Conservation (phyloP, 2,113 vertebrate species). For the Burhinus bistriatus region DNA sequence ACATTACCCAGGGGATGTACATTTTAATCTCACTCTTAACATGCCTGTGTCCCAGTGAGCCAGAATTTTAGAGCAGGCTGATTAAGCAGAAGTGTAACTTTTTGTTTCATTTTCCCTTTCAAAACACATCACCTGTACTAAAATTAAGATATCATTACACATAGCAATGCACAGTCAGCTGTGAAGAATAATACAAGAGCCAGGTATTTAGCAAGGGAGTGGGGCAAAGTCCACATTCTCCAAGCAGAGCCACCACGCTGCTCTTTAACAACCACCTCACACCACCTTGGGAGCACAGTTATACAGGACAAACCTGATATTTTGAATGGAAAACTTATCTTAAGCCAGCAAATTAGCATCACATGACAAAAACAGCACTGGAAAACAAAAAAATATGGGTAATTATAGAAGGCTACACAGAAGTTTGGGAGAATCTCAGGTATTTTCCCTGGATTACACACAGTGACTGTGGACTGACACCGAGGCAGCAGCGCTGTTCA, state of each 20-base stretch:
- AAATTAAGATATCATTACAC: not conserved
- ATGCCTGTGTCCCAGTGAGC: not conserved
- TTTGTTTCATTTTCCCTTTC: slow-evolving; percentile 15
- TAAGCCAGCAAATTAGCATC: not conserved
- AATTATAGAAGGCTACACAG: not conserved
- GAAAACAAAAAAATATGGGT: not conserved
- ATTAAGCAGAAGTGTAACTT: not conserved
- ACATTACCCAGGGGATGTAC: not conserved
- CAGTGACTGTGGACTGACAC: not conserved
- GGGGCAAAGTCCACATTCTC: not conserved
- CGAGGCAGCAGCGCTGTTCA: not conserved
- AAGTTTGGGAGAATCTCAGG: not conserved
- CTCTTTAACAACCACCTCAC: not conserved
- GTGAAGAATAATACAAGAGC: not conserved
- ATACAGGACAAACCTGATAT: not conserved
- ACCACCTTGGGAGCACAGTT: not conserved
- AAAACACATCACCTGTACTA: not conserved
- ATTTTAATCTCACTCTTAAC: not conserved
- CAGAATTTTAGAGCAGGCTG: not conserved
- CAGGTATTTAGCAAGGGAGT: not conserved
- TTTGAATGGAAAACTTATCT: not conserved
- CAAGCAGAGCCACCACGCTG: not conserved
- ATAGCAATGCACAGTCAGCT: not conserved
- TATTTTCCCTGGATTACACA: not conserved
- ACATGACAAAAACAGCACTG: not conserved